Evolutionary conservation across 1,140 invertebrate species (phyloP), one percentile per base, ranked within the genome.

Genomic region (Hylaeus anthracinus): DNA sequence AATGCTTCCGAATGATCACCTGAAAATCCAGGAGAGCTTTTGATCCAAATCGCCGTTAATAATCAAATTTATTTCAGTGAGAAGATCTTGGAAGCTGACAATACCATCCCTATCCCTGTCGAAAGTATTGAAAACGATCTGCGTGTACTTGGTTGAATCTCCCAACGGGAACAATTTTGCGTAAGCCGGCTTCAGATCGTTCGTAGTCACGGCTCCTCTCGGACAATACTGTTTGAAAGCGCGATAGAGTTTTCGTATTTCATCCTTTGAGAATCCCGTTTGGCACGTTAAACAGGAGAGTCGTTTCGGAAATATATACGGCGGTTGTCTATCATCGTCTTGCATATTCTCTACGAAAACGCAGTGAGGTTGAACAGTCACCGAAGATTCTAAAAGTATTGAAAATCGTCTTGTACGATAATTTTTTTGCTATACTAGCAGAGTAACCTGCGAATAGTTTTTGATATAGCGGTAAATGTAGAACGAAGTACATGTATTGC

Each of bases 21-120:
- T 82, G 63, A 93, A 93, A 81, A 93, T 92, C 92, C 92, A 93
- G 2, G 84, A 84, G 1, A 92, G 88, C 61, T 91, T 93, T 39
- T 92, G 82, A 48, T 92, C 90, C 0, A 79, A 65, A n/a, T 84
- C 81, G 1, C 91, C 91, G 43, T 91, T 91, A 1, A 90, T 70
- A 14, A 92, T 92, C 12, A 63, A 83, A 6, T 89, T 78, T 72
- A 91, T 77, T 6, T 81, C 85, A 2, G n/a, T 64, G 1, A 92
- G 76, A 4, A 92, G 83, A 83, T 93, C 91, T n/a, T 67, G 72
- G 45, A 93, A 93, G 53, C 82, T 92, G 15, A 93, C 84, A 0
- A 93, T 60, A 2, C 91, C 91, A 45, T 93, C 90, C 5, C 84
- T 82, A 60, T 93, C 86, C 6, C 81, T 80, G 26, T 92, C 91